Base-by-base conservation (phyloP, 53 echinoderm and acorn worm species). In the Echinometra lucunter region DNA sequence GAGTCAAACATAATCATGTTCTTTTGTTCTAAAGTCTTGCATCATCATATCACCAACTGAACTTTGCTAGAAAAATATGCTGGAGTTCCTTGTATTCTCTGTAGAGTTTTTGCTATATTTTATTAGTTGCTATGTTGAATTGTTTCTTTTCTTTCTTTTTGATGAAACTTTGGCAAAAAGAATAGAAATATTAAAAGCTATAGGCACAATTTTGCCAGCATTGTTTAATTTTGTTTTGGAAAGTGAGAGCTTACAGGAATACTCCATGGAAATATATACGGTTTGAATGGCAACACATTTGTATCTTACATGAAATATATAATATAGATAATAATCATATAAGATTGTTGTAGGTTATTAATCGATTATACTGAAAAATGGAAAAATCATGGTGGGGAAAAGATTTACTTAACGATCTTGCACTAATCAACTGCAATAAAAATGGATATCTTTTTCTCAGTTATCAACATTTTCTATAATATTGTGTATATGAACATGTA, bases 171-270 rank as follows among this genome's bases (percentile, higher is more conserved):
- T 34, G 69, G 32, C 34, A 32, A 30, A 27, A 23, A 23, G 63
- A 32, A 7, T 1, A 11, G 69, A 69, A 32, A 32, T 7, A 13
- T 32, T 30, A 32, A 81, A 23, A 5, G 81, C 81, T 74, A 74
- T 63, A 63, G 63, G 74, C 74, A 37, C 35, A 37, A 35, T 37
- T 81, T 42, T 40, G 19, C 44, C 4, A 1, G 44, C 23, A 42
- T 81, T 38, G 44, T 81, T 81, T 13, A 28, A 15, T 74, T 44
- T 81, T 81, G 81, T 81, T 42, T 13, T 81, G 81, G 69, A 81
- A 81, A 44, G 81, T 38, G 81, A 44, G 12, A 81, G 81, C 21
- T 81, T 44, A 42, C 44, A 38, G 6, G 38, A 44, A 42, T 81
- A 81, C 81, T 81, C 81, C 80, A 80, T 80, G 38, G n/a, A n/a